phyloP scores from a whole-genome alignment of 2,888 invertebrate genomes.

The Vanessa cardui region DNA sequence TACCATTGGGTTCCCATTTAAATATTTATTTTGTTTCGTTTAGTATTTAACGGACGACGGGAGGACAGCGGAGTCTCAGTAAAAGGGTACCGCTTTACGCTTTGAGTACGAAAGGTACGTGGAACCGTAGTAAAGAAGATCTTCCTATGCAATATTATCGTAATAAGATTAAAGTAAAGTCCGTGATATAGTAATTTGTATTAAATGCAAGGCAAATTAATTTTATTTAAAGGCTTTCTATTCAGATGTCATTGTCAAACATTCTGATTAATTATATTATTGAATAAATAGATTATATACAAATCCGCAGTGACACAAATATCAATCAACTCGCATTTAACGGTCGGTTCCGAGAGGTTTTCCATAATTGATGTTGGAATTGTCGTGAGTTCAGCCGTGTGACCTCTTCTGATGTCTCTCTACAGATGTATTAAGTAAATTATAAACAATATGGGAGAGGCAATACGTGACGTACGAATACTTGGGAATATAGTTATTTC shows the following conservation, averaged over 20 bases:
- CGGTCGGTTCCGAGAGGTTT: constrained; percentile 23
- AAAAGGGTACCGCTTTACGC: no score
- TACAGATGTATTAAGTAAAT: constrained; percentile 14
- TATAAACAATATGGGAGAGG: constrained; percentile 12
- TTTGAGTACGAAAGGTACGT: no score
- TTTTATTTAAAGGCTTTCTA: not conserved
- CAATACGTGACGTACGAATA: not conserved
- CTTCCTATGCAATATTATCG: no score
- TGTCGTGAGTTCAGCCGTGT: constrained; percentile 29
- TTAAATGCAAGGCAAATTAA: not conserved
- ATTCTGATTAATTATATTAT: constrained; percentile 9
- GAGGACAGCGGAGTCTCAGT: no score
- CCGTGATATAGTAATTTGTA: not conserved
- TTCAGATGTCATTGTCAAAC: constrained; percentile 6
- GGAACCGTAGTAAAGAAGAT: no score
- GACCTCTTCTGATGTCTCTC: constrained; percentile 23
- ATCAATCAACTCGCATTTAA: constrained; percentile 23
- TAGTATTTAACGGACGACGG: no score
- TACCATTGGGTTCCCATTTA: no score
- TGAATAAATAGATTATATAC: constrained; percentile 18
- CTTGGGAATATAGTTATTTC: not conserved
- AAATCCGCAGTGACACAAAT: constrained; percentile 10
- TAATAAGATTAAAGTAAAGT: no score
- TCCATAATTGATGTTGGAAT: constrained; percentile 34
- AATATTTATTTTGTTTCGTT: no score